phyloP scores from a whole-genome alignment of 2,888 invertebrate species.

The Muschampia plurimacula region DNA sequence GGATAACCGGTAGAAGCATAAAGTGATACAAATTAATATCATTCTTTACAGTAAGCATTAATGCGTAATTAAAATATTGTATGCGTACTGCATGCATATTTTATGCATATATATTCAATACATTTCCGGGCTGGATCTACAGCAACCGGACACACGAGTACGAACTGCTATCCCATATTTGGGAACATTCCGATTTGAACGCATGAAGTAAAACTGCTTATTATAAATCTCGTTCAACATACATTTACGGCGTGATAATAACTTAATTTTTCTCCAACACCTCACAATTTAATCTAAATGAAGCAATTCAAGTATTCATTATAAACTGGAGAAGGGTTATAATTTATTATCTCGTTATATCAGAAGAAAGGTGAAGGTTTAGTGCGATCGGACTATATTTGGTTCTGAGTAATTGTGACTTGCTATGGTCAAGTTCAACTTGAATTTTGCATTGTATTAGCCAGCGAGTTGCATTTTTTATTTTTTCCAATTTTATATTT shows the following conservation, averaged over 20 bases:
- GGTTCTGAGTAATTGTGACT: slow-evolving; percentile 13
- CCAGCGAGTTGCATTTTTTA: neutral
- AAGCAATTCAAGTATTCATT: slow-evolving; percentile 20
- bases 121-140: slow-evolving; percentile 7
- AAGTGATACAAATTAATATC: neutral
- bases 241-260: slow-evolving; percentile 27
- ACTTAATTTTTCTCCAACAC: slow-evolving; percentile 33
- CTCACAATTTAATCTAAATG: slow-evolving; percentile 20
- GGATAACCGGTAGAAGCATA: neutral
- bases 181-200: neutral
- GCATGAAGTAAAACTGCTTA: neutral
- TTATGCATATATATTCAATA: neutral
- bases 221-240: slow-evolving; percentile 11
- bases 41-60: neutral
- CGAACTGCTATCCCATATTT: slow-evolving; percentile 7
- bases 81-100: neutral
- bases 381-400: slow-evolving; percentile 17
- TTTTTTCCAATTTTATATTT: neutral
- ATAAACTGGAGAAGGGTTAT: slow-evolving; percentile 18
- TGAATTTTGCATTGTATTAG: slow-evolving; percentile 13
- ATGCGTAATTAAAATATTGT: slow-evolving; percentile 3
- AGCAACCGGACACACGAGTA: slow-evolving; percentile 4
- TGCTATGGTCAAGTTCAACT: slow-evolving; percentile 30
- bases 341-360: slow-evolving; percentile 24
- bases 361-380: slow-evolving; percentile 32